A percentile compares a stretch with the other conserved stretches of the same genome.
Evolutionary conservation across 2,797 vertebrate species (phyloP).

Genomic region (Coendou prehensilis): DNA sequence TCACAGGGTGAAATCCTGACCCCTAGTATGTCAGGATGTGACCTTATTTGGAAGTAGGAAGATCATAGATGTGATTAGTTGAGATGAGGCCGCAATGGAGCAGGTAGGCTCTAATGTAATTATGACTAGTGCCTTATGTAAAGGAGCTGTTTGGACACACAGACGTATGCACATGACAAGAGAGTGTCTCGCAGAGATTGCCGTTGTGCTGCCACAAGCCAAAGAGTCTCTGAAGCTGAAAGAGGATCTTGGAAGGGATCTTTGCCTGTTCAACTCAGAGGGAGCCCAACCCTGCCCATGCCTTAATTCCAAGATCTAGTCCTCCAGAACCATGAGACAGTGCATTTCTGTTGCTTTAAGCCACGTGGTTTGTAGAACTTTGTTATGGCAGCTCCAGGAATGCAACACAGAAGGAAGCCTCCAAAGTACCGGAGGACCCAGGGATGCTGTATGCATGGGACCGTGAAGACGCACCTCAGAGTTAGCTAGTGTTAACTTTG

Average conservation of each 20-base stretch:
- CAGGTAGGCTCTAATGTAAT: rapidly evolving
- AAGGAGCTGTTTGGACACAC: not conserved
- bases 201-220: not conserved
- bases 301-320: not conserved
- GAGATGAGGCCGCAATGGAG: not conserved
- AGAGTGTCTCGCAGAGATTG: rapidly evolving
- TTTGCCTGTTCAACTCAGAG: rapidly evolving
- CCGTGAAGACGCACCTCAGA: not conserved
- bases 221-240: not conserved
- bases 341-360: not conserved
- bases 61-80: not conserved
- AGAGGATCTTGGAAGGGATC: not conserved
- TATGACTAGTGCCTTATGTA: not conserved
- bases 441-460: rapidly evolving
- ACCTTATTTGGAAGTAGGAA: not conserved
- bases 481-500: not conserved
- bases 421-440: rapidly evolving
- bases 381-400: not conserved
- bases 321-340: not conserved
- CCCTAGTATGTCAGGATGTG: not conserved
- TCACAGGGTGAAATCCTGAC: not conserved
- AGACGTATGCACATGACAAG: rapidly evolving
- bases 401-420: not conserved
- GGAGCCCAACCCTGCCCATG: rapidly evolving
- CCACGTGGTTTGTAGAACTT: not conserved